Evolutionary conservation across 2,888 invertebrate species (phyloP), one percentile per base, ranked within the genome.

Genomic region (Ptychoptera contaminata): DNA sequence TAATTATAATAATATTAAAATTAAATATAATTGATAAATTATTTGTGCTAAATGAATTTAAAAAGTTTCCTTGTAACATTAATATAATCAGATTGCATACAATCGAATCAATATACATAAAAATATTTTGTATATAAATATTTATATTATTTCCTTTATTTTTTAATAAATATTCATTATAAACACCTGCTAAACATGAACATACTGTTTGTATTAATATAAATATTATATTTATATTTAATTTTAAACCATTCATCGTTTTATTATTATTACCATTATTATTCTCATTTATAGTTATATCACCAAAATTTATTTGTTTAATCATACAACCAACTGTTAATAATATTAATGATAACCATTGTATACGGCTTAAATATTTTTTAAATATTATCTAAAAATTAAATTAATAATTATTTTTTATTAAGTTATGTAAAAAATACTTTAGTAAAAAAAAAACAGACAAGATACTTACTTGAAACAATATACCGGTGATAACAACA

Each of bases 91-190:
- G 62, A 63, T 93, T 94, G 60, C 91, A 92, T n/a, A 91, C 57
- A 49, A 94, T 90, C 5, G 93, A 93, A 63, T 94, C 90, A 29
- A 90, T 59, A 62, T 94, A 94, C 90, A 94, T 92, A 57, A 90
- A 94, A 8, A 91, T 78, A 62, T 94, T 96, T 66, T 94, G 94
- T 51, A 93, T 68, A 66, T 87, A 90, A 56, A 94, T 84, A 58
- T 91, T 84, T 0, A 91, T 82, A 51, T 82, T 78, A 2, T 79
- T 76, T 14, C 88, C 88, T 54, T 80, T 77, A 29, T 81, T 82
- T 68, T 94, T 94, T 4, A 96, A 68, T 43, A 96, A 69, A 64
- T 87, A 91, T 61, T 96, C 94, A 61, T 93, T 94, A 63, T 93
- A 96, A 3, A 94, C 94, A 7, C 94, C 94, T 1, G 94, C 94